A percentile compares a stretch with the other conserved stretches of the same genome.
phyloP scores from a whole-genome alignment of 2,113 vertebrate genomes.

The Axis porcinus region DNA sequence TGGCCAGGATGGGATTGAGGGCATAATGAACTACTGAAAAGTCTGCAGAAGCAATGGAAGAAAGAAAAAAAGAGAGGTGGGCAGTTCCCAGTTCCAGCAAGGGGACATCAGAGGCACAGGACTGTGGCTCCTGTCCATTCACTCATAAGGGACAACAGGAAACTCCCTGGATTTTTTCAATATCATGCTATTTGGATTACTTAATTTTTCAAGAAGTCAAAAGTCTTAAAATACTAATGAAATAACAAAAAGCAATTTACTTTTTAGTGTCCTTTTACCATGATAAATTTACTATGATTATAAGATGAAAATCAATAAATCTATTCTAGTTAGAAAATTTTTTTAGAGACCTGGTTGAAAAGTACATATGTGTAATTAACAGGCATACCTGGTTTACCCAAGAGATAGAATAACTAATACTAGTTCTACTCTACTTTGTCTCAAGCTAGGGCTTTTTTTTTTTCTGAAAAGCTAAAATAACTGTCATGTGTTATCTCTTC shows the following conservation, averaged over 20 bases:
- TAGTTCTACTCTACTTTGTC: background rate
- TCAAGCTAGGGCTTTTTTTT: background rate
- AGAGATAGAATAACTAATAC: background rate
- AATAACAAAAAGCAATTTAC: background rate
- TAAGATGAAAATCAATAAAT: background rate
- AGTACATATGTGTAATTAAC: background rate
- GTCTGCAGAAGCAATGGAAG: background rate
- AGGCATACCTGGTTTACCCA: background rate
- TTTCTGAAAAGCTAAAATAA: background rate
- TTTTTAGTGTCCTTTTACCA: background rate
- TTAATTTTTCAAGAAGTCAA: background rate
- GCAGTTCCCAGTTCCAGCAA: background rate
- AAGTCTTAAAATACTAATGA: constrained; percentile 17
- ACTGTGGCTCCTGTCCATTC: background rate
- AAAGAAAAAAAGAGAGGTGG: background rate
- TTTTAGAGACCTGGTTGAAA: background rate
- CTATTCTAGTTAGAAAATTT: background rate
- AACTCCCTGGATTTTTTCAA: background rate
- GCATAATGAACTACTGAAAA: background rate
- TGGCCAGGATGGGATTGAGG: background rate
- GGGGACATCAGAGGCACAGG: background rate
- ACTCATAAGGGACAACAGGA: background rate
- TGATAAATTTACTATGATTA: background rate
- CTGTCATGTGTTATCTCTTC: background rate
- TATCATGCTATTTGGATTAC: background rate